A percentile compares a stretch with the other conserved stretches of the same genome.
Conservation (phyloP, 2,888 invertebrate genomes). For the Suillia variegata region DNA sequence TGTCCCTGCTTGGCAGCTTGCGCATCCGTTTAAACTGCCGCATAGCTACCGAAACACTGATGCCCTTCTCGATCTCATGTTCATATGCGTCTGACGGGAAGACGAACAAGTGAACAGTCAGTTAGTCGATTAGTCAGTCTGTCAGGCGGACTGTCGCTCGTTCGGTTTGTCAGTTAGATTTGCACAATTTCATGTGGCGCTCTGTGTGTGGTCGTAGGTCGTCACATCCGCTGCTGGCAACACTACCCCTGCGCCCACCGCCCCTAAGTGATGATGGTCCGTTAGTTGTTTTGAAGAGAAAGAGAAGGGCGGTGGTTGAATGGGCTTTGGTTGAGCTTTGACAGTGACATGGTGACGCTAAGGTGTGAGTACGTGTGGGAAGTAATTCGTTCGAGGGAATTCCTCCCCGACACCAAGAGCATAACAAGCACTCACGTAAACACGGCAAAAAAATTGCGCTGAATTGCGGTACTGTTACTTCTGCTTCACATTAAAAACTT, state of each 20-base stretch:
- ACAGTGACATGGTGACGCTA: constrained; percentile 11
- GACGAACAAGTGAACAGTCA: no score
- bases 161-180: constrained; percentile 21
- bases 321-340: constrained; percentile 5
- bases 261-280: neutral
- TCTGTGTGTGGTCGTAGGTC: constrained; percentile 21
- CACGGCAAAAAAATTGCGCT: neutral
- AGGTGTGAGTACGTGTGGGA: constrained; percentile 17
- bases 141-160: constrained; percentile 2
- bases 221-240: neutral
- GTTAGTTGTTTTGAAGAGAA: neutral
- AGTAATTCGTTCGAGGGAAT: constrained; percentile 22
- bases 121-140: constrained; percentile 8
- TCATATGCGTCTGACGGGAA: no score
- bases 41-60: constrained; percentile 13
- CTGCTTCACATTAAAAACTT: no score
- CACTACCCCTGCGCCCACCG: neutral
- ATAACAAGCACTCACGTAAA: neutral
- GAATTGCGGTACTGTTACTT: no score
- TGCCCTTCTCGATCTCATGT: no score
- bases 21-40: constrained; percentile 25
- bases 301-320: neutral
- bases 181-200: constrained; percentile 16
- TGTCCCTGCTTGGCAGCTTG: constrained; percentile 13
- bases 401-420: constrained; percentile 19